phyloP scores from a whole-genome alignment of 2,113 vertebrate genomes.

The Rhineura floridana region DNA sequence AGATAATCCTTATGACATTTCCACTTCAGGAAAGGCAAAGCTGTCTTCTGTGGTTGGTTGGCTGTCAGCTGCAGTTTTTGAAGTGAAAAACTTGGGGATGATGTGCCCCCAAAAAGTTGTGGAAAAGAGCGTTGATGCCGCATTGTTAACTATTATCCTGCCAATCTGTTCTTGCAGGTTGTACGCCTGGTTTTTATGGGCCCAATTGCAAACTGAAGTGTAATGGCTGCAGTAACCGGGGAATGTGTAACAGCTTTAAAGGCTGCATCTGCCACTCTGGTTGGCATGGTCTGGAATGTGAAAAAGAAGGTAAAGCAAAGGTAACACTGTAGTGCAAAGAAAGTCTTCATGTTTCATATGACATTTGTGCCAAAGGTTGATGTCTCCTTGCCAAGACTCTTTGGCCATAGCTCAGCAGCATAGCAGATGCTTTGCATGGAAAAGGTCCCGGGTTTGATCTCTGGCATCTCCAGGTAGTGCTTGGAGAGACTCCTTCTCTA shows the following conservation, averaged over 20 bases:
- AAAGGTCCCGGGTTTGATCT: too few relatives aligned
- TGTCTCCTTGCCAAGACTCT: fast-evolving
- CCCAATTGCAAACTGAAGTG: conserved; percentile 85
- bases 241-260: conserved; percentile 81
- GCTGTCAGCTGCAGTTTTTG: too few relatives aligned
- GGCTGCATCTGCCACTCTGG: conserved; percentile 82
- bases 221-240: conserved; percentile 74
- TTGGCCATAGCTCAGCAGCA: background rate
- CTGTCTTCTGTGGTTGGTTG: too few relatives aligned
- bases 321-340: conserved; percentile 71
- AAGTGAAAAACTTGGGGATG: too few relatives aligned
- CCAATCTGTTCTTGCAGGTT: conserved; percentile 73
- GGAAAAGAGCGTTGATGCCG: too few relatives aligned
- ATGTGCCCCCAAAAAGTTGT: too few relatives aligned
- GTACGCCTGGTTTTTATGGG: conserved; percentile 80
- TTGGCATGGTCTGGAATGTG: conserved; percentile 82
- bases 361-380: background rate
- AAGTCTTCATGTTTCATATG: background rate
- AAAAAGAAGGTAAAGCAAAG: conserved; percentile 86
- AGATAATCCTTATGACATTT: too few relatives aligned
- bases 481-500: too few relatives aligned
- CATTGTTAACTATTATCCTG: conserved; percentile 22
- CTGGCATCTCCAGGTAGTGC: too few relatives aligned
- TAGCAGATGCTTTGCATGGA: too few relatives aligned
- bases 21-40: too few relatives aligned